Percentiles rank a stretch among this genome's conserved stretches.
phyloP scores from a whole-genome alignment of 92 coral and sea anemone species.

The Desmophyllum pertusum region DNA sequence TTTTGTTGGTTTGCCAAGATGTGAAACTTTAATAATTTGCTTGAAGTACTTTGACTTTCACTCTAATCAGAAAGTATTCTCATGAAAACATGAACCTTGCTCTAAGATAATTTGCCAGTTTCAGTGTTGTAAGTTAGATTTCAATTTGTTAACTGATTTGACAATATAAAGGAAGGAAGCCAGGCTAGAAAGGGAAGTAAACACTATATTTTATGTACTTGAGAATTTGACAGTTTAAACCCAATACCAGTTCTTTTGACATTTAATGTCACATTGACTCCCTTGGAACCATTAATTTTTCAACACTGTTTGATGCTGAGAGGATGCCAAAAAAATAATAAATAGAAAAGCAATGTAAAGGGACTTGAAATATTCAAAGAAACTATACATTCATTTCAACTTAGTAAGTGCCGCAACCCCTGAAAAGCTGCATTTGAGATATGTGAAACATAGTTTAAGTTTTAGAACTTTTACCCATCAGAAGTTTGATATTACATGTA shows the following conservation, averaged over 20 bases:
- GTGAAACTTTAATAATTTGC: constrained; percentile 9
- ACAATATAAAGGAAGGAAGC: neutral
- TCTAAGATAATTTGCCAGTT: neutral
- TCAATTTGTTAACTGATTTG: neutral
- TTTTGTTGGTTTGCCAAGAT: constrained; percentile 5
- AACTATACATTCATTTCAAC: neutral
- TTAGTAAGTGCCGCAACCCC: neutral
- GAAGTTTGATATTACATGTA: neutral
- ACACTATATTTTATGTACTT: neutral
- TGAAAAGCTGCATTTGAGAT: neutral
- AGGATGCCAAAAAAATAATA: neutral
- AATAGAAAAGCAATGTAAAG: neutral
- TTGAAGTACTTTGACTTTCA: neutral
- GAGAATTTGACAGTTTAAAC: constrained; percentile 32
- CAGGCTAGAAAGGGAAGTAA: neutral
- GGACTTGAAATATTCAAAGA: neutral
- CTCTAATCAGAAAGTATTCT: neutral
- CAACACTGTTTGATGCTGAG: neutral
- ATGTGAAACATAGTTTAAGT: neutral
- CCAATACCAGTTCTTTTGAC: constrained; percentile 41
- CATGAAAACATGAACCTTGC: neutral
- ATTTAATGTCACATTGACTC: constrained; percentile 5
- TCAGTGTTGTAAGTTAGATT: neutral
- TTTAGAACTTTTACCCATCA: neutral
- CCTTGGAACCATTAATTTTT: constrained; percentile 27